Evolutionary conservation across 2,113 vertebrate genomes (phyloP), one percentile per base, ranked within the genome.

Genomic region (Labrus mixtus): DNA sequence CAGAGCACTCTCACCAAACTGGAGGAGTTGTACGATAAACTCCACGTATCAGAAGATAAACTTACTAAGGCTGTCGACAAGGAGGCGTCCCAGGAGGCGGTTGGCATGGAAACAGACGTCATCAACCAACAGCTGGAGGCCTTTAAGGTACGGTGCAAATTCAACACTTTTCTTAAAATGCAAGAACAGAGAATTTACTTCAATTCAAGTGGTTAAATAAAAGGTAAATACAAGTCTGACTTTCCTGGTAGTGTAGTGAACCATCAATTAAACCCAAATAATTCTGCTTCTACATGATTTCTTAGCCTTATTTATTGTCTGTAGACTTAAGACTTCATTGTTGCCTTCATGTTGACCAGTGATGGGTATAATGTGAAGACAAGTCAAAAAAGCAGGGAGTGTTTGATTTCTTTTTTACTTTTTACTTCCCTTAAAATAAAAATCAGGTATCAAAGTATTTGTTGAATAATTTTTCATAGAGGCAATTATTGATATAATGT

Each of bases 61-160:
- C 95, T 99, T 48, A 68, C 80, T 61, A 89, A 66, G 48, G 96
- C 96, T 0, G 95, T 96, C 79, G 94, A 95, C 59, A 96, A 94
- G 36, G 97, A 99, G 85, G 96, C 96, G 7, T 96, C 96, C 0
- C 97, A 98, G 81, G 98, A 95, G 68, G 90, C 94, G 0, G 97
- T 99, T 48, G 96, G 96, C 74, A 97, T 97, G 96, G 97, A 99
- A 91, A 99, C 96, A 0, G 97, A 99, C 3, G 69, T 94, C 59
- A 98, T 99, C 83, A 98, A 98, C 91, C 96, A 98, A 62, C 98
- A 99, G 88, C 93, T 99, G 80, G 90, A 95, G 25, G 91, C 94
- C 1, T 98, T 99, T 87, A 98, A 97, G 97, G 98, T 99, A 86
- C 19, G 45, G 22, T 67, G n/a, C 53, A 29, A 51, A n/a, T 10